Percentiles rank a stretch among this genome's conserved stretches.
Evolutionary conservation across 2,797 vertebrate species (phyloP).

Genomic region (Simalia tracyae): DNA sequence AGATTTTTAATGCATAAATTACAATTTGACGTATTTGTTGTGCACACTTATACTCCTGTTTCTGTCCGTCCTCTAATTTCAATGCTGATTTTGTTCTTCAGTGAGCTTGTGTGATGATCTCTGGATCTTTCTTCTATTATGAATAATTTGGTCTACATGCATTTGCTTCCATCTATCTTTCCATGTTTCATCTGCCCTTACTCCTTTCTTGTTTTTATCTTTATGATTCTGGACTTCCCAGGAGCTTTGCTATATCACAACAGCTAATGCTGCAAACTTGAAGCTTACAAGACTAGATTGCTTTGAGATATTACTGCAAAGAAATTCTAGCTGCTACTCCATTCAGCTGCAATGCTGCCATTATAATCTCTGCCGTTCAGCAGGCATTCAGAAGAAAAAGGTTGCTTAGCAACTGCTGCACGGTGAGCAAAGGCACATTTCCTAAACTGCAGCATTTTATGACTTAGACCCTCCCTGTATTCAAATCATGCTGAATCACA

Average conservation of each 20-base stretch:
- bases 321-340: slow-evolving; percentile 7
- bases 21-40: background rate
- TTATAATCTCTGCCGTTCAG: slow-evolving; percentile 44
- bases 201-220: background rate
- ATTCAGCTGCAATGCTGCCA: slow-evolving; percentile 59
- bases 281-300: slow-evolving; percentile 12
- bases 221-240: slow-evolving; percentile 22
- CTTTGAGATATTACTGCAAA: background rate
- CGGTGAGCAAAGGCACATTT: slow-evolving; percentile 41
- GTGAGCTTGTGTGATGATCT: background rate
- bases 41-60: background rate
- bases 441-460: slow-evolving; percentile 55
- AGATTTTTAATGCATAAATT: background rate
- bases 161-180: slow-evolving; percentile 1
- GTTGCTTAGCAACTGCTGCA: slow-evolving; percentile 66
- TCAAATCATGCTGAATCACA: background rate
- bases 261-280: rapidly evolving
- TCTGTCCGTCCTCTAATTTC: slow-evolving; percentile 36
- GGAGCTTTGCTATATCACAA: rapidly evolving
- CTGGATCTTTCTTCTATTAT: background rate
- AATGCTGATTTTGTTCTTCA: slow-evolving; percentile 29
- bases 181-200: background rate
- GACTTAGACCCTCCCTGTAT: slow-evolving; percentile 14
- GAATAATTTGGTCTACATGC: rapidly evolving
- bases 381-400: slow-evolving; percentile 51